These are phyloP conservation scores for Podarcis muralis DNA, from an alignment of 2,113 vertebrate species.

Conservation along the genomic window DNA sequence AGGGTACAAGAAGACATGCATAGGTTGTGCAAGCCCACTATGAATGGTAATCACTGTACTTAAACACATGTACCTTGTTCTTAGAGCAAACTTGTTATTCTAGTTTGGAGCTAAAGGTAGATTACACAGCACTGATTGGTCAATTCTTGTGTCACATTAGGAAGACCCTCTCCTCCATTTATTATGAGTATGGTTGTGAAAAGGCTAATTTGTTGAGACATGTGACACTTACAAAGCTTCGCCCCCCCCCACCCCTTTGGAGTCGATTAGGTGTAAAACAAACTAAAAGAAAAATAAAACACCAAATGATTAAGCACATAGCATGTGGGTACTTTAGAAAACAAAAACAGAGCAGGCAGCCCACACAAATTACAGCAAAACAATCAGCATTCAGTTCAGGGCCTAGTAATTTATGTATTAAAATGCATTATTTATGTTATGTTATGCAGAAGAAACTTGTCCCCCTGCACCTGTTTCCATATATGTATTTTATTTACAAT, in stretches of 20 bases:
- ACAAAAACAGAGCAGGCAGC: no score
- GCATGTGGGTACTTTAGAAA: no score
- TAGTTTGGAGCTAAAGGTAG: background rate
- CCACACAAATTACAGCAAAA: background rate
- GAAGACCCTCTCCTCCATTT: background rate
- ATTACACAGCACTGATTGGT: background rate
- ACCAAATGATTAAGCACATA: background rate
- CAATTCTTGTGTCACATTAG: background rate
- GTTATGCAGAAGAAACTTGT: background rate
- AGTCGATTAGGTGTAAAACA: background rate
- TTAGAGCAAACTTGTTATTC: background rate
- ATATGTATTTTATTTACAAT: background rate
- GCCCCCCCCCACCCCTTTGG: background rate
- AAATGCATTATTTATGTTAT: background rate
- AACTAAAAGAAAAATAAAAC: background rate
- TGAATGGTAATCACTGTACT: no score
- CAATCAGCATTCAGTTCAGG: background rate
- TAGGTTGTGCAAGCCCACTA: background rate
- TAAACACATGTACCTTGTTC: background rate
- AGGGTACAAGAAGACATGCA: background rate
- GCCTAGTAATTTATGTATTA: background rate
- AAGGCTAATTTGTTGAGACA: background rate
- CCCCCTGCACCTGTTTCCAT: background rate
- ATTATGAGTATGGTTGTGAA: background rate
- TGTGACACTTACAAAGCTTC: background rate